Evolutionary conservation across 2,113 vertebrate species (phyloP).

Genomic region (Limnothrissa miodon): DNA sequence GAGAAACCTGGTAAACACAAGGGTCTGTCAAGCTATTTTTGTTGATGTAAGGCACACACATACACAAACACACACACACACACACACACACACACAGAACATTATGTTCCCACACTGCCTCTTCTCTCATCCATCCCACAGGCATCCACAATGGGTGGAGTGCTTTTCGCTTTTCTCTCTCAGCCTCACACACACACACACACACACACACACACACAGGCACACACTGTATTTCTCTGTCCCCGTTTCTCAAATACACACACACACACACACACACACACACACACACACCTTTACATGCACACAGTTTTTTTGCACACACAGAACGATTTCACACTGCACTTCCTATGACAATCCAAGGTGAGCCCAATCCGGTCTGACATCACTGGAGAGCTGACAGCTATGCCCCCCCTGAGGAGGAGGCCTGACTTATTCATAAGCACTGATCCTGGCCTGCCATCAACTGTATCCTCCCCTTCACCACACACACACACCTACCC

Average conservation of each 20-base stretch:
- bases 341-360: slow-evolving; percentile 17
- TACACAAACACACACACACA: background rate
- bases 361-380: slow-evolving; percentile 9
- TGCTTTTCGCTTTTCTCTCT: background rate
- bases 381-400: slow-evolving; percentile 15
- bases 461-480: slow-evolving; percentile 56
- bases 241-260: background rate
- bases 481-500: slow-evolving; percentile 25
- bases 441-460: slow-evolving; percentile 58
- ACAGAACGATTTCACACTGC: slow-evolving; percentile 13
- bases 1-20: slow-evolving; percentile 31
- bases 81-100: background rate
- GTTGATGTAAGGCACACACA: slow-evolving; percentile 33
- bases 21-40: slow-evolving; percentile 33
- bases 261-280: background rate
- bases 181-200: background rate
- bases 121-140: background rate
- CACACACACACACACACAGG: background rate
- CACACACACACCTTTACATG: background rate
- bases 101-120: slow-evolving; percentile 7
- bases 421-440: slow-evolving; percentile 20
- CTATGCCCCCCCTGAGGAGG: background rate
- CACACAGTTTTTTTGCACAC: background rate
- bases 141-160: background rate
- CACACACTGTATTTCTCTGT: background rate